Conservation (phyloP, 2,113 vertebrate genomes). For the Halcyon senegalensis region DNA sequence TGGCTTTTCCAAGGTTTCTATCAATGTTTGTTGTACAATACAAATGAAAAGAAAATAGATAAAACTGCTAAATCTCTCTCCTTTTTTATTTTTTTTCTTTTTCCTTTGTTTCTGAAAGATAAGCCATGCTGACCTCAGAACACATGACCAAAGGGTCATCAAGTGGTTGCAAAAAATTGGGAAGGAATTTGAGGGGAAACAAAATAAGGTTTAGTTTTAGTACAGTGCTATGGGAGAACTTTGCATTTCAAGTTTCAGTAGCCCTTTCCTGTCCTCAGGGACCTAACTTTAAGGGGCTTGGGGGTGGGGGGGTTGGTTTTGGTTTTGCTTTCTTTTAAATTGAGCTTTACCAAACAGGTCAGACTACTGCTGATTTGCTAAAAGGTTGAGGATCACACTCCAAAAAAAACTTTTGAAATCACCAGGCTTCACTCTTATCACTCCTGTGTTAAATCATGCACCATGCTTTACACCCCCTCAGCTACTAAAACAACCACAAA, state of each 20-base stretch:
- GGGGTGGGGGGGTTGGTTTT: too few relatives aligned
- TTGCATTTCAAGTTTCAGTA: neutral
- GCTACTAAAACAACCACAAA: neutral
- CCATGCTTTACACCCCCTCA: neutral
- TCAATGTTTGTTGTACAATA: neutral
- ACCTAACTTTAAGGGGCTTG: neutral
- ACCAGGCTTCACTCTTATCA: neutral
- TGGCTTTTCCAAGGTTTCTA: neutral
- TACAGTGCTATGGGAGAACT: neutral
- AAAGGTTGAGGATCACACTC: neutral
- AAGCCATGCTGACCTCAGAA: constrained; percentile 8
- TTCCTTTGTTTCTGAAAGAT: neutral
- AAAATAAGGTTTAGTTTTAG: neutral
- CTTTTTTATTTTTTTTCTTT: neutral
- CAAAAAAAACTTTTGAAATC: neutral
- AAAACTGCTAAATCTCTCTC: neutral
- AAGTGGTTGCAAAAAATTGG: constrained; percentile 10
- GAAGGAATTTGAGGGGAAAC: neutral
- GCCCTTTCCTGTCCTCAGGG: neutral
- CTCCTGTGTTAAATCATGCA: neutral
- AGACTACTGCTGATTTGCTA: neutral
- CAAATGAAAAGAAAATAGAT: constrained; percentile 7
- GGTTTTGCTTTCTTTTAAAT: neutral
- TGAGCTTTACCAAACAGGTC: neutral
- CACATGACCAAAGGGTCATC: constrained; percentile 8